Evolutionary conservation across 2,113 vertebrate genomes (phyloP).

Genomic region (Paramormyrops kingsleyae): DNA sequence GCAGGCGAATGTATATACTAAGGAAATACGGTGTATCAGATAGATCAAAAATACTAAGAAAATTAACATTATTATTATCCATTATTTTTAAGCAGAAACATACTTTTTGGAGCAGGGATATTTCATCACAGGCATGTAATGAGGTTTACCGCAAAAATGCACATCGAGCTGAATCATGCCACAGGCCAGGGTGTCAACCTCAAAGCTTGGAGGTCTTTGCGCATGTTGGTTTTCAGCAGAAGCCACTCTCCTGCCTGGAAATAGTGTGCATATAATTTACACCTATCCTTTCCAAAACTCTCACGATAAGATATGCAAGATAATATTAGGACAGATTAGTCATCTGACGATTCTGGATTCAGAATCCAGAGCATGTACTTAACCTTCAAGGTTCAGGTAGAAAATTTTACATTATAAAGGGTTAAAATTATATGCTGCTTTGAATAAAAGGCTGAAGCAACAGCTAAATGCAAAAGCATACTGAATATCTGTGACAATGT

Average conservation of each 20-base stretch:
- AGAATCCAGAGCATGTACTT: background rate
- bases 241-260: background rate
- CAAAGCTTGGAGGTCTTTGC: background rate
- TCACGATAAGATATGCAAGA: background rate
- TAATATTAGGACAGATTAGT: background rate
- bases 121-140: background rate
- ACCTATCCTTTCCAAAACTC: background rate
- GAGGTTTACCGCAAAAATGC: background rate
- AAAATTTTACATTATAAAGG: background rate
- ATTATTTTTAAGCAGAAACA: conserved; percentile 7
- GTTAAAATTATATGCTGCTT: background rate
- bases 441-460: background rate
- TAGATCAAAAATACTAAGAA: background rate
- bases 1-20: conserved; percentile 61
- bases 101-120: conserved; percentile 5
- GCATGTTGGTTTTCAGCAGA: background rate
- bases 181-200: background rate
- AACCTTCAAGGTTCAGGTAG: background rate
- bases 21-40: conserved; percentile 34
- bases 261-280: background rate
- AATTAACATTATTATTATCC: background rate
- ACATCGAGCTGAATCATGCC: background rate
- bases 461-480: background rate
- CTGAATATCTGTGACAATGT: background rate
- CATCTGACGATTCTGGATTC: background rate